phyloP scores from a whole-genome alignment of 2,797 vertebrate genomes.

The Botia kubotai region DNA sequence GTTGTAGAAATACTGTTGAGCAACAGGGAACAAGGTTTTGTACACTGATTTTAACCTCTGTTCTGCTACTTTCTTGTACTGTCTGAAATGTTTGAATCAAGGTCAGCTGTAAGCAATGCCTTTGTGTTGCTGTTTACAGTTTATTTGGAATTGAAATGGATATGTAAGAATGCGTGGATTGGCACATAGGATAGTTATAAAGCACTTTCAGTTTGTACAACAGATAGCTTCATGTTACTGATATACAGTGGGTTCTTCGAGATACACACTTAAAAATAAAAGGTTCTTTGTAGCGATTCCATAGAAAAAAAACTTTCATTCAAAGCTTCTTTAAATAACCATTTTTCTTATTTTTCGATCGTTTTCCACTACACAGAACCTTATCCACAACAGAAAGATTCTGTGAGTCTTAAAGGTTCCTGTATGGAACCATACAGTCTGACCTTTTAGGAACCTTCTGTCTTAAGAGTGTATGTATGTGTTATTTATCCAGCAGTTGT shows the following conservation, averaged over 20 bases:
- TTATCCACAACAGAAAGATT: too few relatives aligned
- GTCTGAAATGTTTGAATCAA: background rate
- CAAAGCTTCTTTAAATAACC: too few relatives aligned
- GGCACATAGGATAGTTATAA: conserved; percentile 5
- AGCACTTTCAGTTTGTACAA: conserved; percentile 1
- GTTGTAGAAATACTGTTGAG: background rate
- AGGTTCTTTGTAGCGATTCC: too few relatives aligned
- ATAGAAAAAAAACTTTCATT: too few relatives aligned
- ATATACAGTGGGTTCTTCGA: background rate
- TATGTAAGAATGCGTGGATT: conserved; percentile 1
- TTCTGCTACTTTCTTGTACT: background rate
- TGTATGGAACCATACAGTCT: too few relatives aligned
- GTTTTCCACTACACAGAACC: too few relatives aligned
- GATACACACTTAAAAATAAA: too few relatives aligned
- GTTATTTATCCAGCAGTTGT: background rate
- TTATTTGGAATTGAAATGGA: conserved; percentile 7
- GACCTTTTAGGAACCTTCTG: too few relatives aligned
- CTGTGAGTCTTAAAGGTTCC: too few relatives aligned
- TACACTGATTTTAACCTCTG: background rate
- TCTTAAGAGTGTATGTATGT: too few relatives aligned
- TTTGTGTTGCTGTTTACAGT: conserved; percentile 7
- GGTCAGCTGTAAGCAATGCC: background rate
- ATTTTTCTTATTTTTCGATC: too few relatives aligned
- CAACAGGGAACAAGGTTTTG: background rate
- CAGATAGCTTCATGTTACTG: conserved; percentile 4